Conservation (phyloP, 2,797 vertebrate genomes). For the Chaunax sp. region DNA sequence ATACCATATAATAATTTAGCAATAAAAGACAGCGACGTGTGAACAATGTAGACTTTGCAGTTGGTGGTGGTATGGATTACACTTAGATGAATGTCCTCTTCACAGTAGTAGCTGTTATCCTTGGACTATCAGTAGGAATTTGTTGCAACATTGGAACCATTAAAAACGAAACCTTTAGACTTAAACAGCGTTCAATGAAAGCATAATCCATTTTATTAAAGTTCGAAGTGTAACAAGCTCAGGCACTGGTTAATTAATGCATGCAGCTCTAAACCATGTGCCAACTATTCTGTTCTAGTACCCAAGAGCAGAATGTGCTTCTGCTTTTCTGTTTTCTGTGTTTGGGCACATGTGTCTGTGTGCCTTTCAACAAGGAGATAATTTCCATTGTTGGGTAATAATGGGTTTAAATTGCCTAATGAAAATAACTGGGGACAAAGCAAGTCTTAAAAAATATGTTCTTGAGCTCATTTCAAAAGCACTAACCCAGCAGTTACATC, state of each 20-base stretch:
- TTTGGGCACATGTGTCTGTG: background rate
- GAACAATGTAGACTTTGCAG: constrained; percentile 28
- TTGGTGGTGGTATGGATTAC: constrained; percentile 9
- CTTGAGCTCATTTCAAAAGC: constrained; percentile 45
- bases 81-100: constrained; percentile 10
- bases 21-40: constrained; percentile 49
- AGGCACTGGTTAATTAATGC: background rate
- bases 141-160: constrained; percentile 19
- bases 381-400: constrained; percentile 23
- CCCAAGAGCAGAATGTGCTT: background rate
- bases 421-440: constrained; percentile 21
- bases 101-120: constrained; percentile 35
- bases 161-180: constrained; percentile 36
- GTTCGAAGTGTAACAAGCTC: background rate
- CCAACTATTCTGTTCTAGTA: background rate
- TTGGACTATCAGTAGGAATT: constrained; percentile 27
- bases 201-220: constrained; percentile 40
- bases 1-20: constrained; percentile 28
- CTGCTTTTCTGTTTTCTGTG: background rate
- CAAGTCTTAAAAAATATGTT: constrained; percentile 27
- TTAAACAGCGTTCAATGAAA: constrained; percentile 27
- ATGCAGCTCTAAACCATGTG: background rate
- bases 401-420: constrained; percentile 44
- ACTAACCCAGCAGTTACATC: constrained; percentile 10
- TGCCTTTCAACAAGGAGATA: constrained; percentile 3